Conservation (phyloP, 2,888 invertebrate species). For the Acanthococcus lagerstroemiae region DNA sequence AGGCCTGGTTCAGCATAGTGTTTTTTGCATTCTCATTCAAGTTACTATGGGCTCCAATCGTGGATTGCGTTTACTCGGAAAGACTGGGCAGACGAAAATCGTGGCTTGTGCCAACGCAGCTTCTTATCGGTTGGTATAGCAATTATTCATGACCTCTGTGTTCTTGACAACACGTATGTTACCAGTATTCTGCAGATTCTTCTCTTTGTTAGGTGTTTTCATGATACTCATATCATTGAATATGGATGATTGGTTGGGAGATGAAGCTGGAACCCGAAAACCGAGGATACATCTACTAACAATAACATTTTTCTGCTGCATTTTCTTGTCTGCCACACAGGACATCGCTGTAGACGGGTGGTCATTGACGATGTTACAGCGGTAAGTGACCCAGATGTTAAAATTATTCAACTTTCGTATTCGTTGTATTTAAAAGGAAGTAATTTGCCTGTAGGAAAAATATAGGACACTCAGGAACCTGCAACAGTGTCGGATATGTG, state of each 20-base stretch:
- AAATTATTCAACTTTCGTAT: no score
- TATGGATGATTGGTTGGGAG: slow-evolving; percentile 66
- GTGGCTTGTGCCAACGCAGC: slow-evolving; percentile 90
- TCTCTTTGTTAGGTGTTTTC: no score
- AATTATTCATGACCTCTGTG: no score
- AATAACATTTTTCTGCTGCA: slow-evolving; percentile 75
- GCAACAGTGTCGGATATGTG: slow-evolving; percentile 96
- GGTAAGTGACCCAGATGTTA: slow-evolving; percentile 46
- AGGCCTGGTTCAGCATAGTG: no score
- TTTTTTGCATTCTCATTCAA: slow-evolving; percentile 82
- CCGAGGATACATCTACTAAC: slow-evolving; percentile 51
- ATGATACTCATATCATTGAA: slow-evolving; percentile 76
- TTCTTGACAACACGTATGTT: no score
- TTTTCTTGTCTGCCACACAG: slow-evolving; percentile 96
- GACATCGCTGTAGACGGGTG: slow-evolving; percentile 99
- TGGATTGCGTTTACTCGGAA: slow-evolving; percentile 78
- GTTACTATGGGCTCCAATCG: slow-evolving; percentile 94
- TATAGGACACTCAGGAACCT: slow-evolving; percentile 96
- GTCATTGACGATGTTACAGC: slow-evolving; percentile 96
- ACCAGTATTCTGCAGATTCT: no score
- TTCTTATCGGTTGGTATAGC: slow-evolving; percentile 68
- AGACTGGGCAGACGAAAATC: slow-evolving; percentile 87
- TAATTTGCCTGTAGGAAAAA: slow-evolving; percentile 75
- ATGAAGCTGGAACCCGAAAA: slow-evolving; percentile 21
- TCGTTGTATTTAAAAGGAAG: no score